A percentile compares a stretch with the other conserved stretches of the same genome.
Evolutionary conservation across 2,797 vertebrate species (phyloP).

Genomic region (Clarias pachynema): DNA sequence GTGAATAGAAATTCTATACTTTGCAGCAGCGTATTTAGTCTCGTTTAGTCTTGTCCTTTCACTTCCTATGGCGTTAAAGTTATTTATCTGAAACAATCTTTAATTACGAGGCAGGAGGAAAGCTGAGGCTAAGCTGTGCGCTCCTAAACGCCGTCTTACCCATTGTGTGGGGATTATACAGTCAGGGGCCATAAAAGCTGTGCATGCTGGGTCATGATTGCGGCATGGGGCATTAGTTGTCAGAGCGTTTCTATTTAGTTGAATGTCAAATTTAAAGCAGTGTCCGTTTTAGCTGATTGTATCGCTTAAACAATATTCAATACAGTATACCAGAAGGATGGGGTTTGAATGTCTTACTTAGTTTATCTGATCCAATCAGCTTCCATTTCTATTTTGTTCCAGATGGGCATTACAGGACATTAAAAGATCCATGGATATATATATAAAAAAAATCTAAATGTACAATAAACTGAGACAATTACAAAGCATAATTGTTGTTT

Average conservation of each 20-base stretch:
- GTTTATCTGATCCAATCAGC: neutral
- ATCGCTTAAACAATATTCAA: neutral
- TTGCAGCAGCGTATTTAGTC: neutral
- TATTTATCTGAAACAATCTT: slow-evolving; percentile 39
- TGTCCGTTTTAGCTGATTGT: neutral
- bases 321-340: neutral
- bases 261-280: slow-evolving; percentile 15
- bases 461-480: neutral
- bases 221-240: neutral
- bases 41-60: slow-evolving; percentile 17
- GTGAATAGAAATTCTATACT: neutral
- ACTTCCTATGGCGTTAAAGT: neutral
- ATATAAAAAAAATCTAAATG: too few species aligned
- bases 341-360: neutral
- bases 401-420: neutral
- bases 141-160: slow-evolving; percentile 3
- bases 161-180: slow-evolving; percentile 21
- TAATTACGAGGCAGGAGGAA: slow-evolving; percentile 34
- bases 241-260: neutral
- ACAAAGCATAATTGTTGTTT: neutral
- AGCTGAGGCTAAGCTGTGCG: slow-evolving; percentile 13
- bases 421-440: too few species aligned
- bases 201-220: slow-evolving; percentile 7
- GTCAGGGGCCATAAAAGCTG: neutral
- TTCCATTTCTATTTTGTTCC: neutral